Conservation (phyloP, 2,797 vertebrate species). For the Antrozous pallidus region DNA sequence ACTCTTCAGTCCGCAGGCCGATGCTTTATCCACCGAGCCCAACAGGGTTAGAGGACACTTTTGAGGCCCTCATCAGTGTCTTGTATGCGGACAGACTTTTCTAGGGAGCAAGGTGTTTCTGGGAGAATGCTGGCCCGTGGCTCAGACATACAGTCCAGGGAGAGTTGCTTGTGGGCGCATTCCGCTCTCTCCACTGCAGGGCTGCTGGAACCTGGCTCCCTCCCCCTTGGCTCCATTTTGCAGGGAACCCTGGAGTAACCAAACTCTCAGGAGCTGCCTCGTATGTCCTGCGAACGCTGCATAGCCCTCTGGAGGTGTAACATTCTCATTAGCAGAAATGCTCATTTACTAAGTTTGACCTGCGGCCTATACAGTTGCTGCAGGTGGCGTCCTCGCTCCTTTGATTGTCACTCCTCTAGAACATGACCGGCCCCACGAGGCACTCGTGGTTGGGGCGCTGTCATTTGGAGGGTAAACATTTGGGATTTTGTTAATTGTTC, state of each 20-base stretch:
- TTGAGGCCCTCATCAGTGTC: no score
- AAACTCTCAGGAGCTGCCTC: neutral
- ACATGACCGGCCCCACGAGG: neutral
- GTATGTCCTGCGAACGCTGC: accelerated
- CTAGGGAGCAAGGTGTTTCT: neutral
- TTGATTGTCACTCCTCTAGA: neutral
- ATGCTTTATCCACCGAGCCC: no score
- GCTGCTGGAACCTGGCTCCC: neutral
- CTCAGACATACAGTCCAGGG: neutral
- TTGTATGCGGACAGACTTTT: no score
- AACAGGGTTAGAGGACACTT: no score
- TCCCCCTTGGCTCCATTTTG: neutral
- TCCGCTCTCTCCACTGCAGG: neutral
- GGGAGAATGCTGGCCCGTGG: neutral
- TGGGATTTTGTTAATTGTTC: neutral
- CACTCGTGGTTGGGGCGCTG: accelerated
- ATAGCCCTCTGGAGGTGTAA: neutral
- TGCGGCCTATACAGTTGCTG: neutral
- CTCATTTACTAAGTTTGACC: neutral
- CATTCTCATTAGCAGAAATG: accelerated
- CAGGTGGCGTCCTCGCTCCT: neutral
- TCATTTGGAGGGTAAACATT: neutral
- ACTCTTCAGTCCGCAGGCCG: no score
- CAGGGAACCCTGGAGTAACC: accelerated
- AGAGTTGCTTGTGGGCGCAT: neutral